Evolutionary conservation across 2,797 vertebrate genomes (phyloP), one percentile per base, ranked within the genome.

Genomic region (Petrocephalus schoutedeni): DNA sequence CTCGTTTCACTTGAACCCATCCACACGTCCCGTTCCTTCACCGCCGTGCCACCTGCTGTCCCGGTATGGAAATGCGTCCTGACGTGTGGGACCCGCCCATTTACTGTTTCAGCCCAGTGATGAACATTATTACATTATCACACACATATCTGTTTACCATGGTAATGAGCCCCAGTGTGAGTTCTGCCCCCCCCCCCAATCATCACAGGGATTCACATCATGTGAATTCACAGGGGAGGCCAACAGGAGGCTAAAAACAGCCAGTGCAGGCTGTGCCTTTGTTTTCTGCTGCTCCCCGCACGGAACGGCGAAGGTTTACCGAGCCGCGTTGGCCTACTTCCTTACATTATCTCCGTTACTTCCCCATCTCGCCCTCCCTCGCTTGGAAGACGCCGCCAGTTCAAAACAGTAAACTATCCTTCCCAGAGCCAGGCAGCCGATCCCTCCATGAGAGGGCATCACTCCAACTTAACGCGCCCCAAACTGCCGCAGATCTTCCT

Each of bases 111-210:
- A 82, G 23, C 87, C 36, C 19, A 19, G 87, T 49, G 32, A 59
- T 87, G 74, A 87, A 28, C 32, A 80, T 57, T 59, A 87, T 83
- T 59, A 56, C 74, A 59, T 57, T 45, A 87, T 61, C 23, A 56
- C 74, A 59, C 36, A 61, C 86, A 28, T 51, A 59, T 86, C 59
- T 93, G 93, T 94, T 95, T 93, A 92, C 89, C 87, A 92, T 93
- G 91, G 88, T 95, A 96, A 96, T 95, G 94, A 96, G 93, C 90
- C 92, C 94, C 94, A 94, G 89, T 91, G 95, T 92, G 95, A 90
- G 90, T 92, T 92, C 85, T 90, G 90, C 1, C 41, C 9, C 89
- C 90, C 90, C 92, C 91, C 94, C 88, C 94, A 94, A 94, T 94
- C 93, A 94, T 93, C 87, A 87, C 28, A 56, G 56, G 93, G 94